Percentiles rank a stretch among this genome's conserved stretches.
phyloP scores from a whole-genome alignment of 2,888 invertebrate species.

The Acronicta aceris region DNA sequence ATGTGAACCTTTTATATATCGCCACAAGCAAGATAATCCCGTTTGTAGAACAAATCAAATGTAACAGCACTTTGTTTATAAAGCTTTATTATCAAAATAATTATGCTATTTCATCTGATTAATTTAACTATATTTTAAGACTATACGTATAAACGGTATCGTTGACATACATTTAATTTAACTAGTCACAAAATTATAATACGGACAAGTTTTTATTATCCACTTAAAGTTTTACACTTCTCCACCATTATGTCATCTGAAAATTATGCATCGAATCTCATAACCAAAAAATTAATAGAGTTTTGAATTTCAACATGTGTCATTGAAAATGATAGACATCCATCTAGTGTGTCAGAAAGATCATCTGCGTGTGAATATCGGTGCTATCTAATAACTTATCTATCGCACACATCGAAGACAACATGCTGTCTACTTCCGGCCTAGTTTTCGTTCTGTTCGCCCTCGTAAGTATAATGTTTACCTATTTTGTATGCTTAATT shows the following conservation, averaged over 20 bases:
- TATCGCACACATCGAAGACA: conserved; percentile 59
- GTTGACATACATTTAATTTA: conserved; percentile 46
- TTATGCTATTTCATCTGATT: conserved; percentile 36
- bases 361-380: conserved; percentile 60
- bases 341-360: conserved; percentile 60
- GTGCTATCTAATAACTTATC: conserved; percentile 64
- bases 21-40: conserved; percentile 18
- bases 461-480: conserved; percentile 73
- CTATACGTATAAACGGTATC: conserved; percentile 27
- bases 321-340: conserved; percentile 54
- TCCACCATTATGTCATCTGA: conserved; percentile 31
- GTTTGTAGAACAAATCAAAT: conserved; percentile 6
- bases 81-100: conserved; percentile 38
- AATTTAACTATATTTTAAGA: conserved; percentile 35
- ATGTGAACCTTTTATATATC: conserved; percentile 44
- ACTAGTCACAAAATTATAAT: conserved; percentile 32
- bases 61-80: conserved; percentile 34
- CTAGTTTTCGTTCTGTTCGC: conserved; percentile 67
- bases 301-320: conserved; percentile 57
- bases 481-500: conserved; percentile 37
- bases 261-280: conserved; percentile 42
- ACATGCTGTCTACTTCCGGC: conserved; percentile 73
- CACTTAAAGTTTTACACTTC: conserved; percentile 22
- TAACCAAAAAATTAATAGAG: conserved; percentile 39
- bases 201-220: conserved; percentile 38